phyloP scores from a whole-genome alignment of 2,888 invertebrate species.

The Caenorhabditis sp. region DNA sequence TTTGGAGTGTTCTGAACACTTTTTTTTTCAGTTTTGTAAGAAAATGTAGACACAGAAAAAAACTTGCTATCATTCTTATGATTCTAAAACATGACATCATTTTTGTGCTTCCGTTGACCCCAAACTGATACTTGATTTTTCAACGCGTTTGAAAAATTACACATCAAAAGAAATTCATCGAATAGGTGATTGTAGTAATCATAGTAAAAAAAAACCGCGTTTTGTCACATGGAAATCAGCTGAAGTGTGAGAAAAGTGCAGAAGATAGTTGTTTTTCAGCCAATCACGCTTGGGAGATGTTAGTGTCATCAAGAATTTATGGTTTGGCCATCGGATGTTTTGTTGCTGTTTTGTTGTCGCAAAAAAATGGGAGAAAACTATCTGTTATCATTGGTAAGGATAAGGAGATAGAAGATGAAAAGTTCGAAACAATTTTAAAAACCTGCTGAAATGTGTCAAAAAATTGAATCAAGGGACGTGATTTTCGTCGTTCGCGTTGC shows the following conservation, averaged over 20 bases:
- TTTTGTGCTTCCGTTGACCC: too few species aligned
- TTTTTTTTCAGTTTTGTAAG: too few species aligned
- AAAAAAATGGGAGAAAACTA: slow-evolving; percentile 34
- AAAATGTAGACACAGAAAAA: too few species aligned
- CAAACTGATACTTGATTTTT: too few species aligned
- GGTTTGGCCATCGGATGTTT: slow-evolving; percentile 66
- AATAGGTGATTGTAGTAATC: background rate
- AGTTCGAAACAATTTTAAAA: background rate
- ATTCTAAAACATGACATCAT: too few species aligned
- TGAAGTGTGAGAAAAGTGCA: background rate
- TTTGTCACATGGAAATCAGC: background rate
- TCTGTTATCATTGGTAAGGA: slow-evolving; percentile 38
- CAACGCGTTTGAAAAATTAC: too few species aligned
- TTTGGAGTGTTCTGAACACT: too few species aligned
- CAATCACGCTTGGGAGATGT: slow-evolving; percentile 60
- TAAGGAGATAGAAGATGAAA: background rate
- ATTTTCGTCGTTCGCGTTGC: too few species aligned
- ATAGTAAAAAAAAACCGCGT: background rate
- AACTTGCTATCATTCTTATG: background rate
- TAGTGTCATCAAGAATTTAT: slow-evolving; percentile 61
- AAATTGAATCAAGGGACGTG: too few species aligned
- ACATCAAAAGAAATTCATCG: too few species aligned
- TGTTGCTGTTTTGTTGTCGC: slow-evolving; percentile 53
- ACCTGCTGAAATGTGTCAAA: too few species aligned
- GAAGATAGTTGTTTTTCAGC: slow-evolving; percentile 41